Percentiles rank a stretch among this genome's conserved stretches.
Evolutionary conservation across 2,113 vertebrate genomes (phyloP).

Genomic region (Phrynosoma blainvillii): DNA sequence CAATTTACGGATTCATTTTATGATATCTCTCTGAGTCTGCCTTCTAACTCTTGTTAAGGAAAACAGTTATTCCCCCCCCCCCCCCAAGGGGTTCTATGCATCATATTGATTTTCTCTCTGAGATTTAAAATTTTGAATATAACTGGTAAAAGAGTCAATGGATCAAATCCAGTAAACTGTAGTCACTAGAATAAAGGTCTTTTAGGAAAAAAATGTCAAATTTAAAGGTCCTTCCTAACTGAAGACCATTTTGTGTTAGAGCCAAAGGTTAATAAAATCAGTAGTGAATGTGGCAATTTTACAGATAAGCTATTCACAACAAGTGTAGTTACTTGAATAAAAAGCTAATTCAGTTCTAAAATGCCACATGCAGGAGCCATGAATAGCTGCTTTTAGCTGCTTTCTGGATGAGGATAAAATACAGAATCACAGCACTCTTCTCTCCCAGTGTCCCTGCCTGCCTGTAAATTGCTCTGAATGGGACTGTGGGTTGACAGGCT

Average conservation of each 20-base stretch:
- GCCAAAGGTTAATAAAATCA: conserved; percentile 98
- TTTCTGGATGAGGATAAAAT: conserved; percentile 90
- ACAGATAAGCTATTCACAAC: conserved; percentile 98
- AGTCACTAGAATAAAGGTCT: conserved; percentile 80
- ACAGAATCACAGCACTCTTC: conserved; percentile 93
- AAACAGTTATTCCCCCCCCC: conserved; percentile 11
- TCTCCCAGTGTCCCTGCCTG: conserved; percentile 85
- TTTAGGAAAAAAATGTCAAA: conserved; percentile 84
- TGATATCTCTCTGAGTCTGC: conserved; percentile 47
- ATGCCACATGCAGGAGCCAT: conserved; percentile 88
- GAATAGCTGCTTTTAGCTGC: conserved; percentile 96
- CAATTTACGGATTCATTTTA: conserved; percentile 38
- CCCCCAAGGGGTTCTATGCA: conserved; percentile 66
- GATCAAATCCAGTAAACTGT: conserved; percentile 80
- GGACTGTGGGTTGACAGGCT: conserved; percentile 96
- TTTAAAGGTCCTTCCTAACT: conserved; percentile 86
- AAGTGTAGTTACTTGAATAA: conserved; percentile 94
- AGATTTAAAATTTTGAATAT: conserved; percentile 77
- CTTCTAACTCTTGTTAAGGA: conserved; percentile 61
- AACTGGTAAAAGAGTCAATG: conserved; percentile 78
- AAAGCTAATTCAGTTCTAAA: conserved; percentile 94
- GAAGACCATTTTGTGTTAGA: conserved; percentile 86
- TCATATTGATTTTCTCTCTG: conserved; percentile 67
- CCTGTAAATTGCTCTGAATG: conserved; percentile 97
- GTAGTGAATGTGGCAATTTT: conserved; percentile 96